phyloP scores from a whole-genome alignment of 2,797 vertebrate genomes.

The Bucorvus abyssinicus region DNA sequence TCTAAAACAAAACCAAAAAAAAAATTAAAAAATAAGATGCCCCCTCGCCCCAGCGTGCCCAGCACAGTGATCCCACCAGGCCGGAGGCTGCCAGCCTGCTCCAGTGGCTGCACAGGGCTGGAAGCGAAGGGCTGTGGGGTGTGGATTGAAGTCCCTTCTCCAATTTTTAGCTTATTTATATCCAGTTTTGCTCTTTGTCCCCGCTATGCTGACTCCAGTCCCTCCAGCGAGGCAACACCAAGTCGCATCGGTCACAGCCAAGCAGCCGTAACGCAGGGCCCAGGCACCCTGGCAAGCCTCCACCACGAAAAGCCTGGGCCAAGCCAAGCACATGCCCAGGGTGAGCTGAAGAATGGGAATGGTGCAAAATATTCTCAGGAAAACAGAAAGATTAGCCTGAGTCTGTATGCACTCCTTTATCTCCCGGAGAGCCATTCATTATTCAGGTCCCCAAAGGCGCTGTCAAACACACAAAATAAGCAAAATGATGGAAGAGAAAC shows the following conservation, averaged over 20 bases:
- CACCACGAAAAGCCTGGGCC: accelerated
- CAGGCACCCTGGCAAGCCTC: accelerated
- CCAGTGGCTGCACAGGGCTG: background rate
- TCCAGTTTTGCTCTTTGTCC: background rate
- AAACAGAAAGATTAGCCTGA: background rate
- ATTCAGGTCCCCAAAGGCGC: background rate
- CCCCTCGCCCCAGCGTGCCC: too few relatives aligned
- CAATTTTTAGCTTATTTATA: background rate
- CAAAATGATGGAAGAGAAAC: background rate
- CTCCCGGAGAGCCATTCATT: accelerated
- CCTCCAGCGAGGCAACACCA: background rate
- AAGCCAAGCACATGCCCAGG: accelerated
- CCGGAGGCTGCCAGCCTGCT: background rate
- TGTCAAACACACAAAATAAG: background rate
- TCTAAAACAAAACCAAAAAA: background rate
- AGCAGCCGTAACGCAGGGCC: accelerated
- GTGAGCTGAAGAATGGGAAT: too few relatives aligned
- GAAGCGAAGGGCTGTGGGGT: accelerated
- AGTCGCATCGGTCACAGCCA: accelerated
- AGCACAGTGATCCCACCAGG: background rate
- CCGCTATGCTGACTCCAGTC: background rate
- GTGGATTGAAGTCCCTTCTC: background rate
- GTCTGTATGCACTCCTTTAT: background rate
- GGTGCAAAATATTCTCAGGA: background rate
- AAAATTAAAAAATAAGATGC: background rate